Percentiles rank a stretch among this genome's conserved stretches.
Conservation (phyloP, 1,140 invertebrate species). For the Neotoxoptera formosana region DNA sequence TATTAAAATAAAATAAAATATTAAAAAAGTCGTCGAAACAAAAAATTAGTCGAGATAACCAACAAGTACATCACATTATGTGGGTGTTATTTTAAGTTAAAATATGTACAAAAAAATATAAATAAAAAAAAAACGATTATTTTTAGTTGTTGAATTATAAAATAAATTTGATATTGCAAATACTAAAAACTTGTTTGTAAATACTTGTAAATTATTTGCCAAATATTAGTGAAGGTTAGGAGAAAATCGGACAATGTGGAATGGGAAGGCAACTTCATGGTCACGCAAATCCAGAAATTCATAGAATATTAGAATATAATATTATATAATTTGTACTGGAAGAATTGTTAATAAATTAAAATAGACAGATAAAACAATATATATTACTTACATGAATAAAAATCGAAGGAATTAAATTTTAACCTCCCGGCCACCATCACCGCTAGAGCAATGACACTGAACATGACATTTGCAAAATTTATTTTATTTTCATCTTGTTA, state of each 20-base stretch:
- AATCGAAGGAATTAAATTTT: not conserved
- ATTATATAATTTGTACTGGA: not conserved
- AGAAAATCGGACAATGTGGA: not conserved
- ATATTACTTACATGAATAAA: not conserved
- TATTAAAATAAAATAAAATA: no score
- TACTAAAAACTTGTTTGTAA: not conserved
- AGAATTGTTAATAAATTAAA: not conserved
- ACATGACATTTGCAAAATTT: not conserved
- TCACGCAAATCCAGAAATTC: not conserved
- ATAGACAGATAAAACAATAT: not conserved
- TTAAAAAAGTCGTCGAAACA: no score
- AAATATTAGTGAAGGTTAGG: not conserved
- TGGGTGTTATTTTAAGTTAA: not conserved
- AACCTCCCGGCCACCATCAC: not conserved
- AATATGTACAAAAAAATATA: not conserved
- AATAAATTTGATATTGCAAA: not conserved
- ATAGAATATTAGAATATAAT: not conserved
- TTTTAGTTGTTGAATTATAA: no score
- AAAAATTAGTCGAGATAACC: not conserved
- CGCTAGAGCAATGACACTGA: not conserved
- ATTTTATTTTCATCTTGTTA: not conserved
- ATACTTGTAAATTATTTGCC: not conserved
- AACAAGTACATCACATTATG: not conserved
- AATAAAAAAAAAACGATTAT: not conserved
- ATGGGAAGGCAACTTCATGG: not conserved